These are phyloP conservation scores for Sinopyrophorus schimmeli DNA, from an alignment of 2,888 invertebrate species.

Conservation along the genomic window DNA sequence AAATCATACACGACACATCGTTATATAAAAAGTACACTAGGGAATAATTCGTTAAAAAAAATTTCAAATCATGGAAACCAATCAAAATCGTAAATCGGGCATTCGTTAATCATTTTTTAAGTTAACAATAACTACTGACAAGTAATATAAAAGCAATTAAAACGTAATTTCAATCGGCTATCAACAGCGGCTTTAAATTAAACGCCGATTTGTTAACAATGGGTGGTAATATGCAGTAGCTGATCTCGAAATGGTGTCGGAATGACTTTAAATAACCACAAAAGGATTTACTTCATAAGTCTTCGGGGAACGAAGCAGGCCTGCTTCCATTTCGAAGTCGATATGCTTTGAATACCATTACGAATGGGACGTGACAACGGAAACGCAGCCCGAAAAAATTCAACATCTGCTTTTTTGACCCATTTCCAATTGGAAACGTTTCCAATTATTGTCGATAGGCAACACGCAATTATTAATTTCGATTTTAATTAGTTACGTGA, in stretches of 20 bases:
- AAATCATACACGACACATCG: too few species aligned
- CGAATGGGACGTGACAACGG: slow-evolving; percentile 37
- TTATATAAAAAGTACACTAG: too few species aligned
- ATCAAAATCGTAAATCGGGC: too few species aligned
- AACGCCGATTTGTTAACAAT: slow-evolving; percentile 35
- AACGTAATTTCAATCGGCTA: slow-evolving; percentile 19
- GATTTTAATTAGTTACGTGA: slow-evolving; percentile 49
- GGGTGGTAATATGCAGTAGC: slow-evolving; percentile 33
- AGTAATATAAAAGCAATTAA: slow-evolving; percentile 26
- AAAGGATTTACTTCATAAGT: slow-evolving; percentile 46
- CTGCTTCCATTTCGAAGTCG: slow-evolving; percentile 37
- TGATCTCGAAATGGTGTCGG: slow-evolving; percentile 28
- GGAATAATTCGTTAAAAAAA: too few species aligned
- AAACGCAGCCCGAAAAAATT: slow-evolving; percentile 20
- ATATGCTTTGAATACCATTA: slow-evolving; percentile 35
- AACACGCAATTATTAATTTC: slow-evolving; percentile 37
- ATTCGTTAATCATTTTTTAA: slow-evolving; percentile 15
- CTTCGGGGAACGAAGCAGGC: slow-evolving; percentile 36
- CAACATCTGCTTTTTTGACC: not conserved
- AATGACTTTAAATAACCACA: slow-evolving; percentile 39
- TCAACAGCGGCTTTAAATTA: slow-evolving; percentile 31
- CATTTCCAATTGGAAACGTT: slow-evolving; percentile 28
- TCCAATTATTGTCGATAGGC: slow-evolving; percentile 46
- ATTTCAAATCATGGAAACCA: too few species aligned
- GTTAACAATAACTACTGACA: slow-evolving; percentile 17